Evolutionary conservation across 2,113 vertebrate genomes (phyloP), one percentile per base, ranked within the genome.

Genomic region (Macrotis lagotis): DNA sequence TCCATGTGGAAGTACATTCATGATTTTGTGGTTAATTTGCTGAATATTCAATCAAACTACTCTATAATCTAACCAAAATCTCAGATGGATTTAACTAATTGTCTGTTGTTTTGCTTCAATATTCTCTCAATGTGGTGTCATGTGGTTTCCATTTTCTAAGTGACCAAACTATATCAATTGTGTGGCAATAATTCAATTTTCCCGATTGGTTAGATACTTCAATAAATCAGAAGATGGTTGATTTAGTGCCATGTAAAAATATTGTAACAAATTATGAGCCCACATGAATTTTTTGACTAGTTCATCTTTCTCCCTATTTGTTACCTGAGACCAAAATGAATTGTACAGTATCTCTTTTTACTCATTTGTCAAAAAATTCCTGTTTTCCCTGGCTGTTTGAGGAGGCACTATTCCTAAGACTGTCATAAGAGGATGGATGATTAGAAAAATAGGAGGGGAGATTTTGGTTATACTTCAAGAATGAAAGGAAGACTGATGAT

Each of bases 201-300:
- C 28, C 55, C 28, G 37, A 66, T 66, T 53, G 55, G 74, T 74
- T 95, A 95, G 90, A 59, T 49, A 3, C 6, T 47, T 90, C 95
- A 93, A 66, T 97, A 92, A 96, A 95, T 53, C 89, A 48, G 47
- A 83, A 92, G 50, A 66, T 51, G 52, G 49, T 92, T 90, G 91
- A 91, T 91, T 93, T 48, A 59, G 50, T 53, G 50, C 83, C 91
- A 90, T 51, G 51, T 50, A 94, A 48, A 89, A 66, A n/a, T 88
- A 89, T 91, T 95, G 93, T 96, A 90, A 95, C 50, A 94, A 90
- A 53, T 91, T 93, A 92, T 16, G 48, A 92, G 92, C 53, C 88
- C 3, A n/a, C 91, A 89, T 89, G 96, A 90, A 88, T 95, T 95
- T 95, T 93, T 49, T 95, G 97, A 94, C 92, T 94, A 93, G 95